These are phyloP conservation scores for Nothobranchius kuhntae DNA, from an alignment of 2,113 vertebrate genomes.

Conservation along the genomic window DNA sequence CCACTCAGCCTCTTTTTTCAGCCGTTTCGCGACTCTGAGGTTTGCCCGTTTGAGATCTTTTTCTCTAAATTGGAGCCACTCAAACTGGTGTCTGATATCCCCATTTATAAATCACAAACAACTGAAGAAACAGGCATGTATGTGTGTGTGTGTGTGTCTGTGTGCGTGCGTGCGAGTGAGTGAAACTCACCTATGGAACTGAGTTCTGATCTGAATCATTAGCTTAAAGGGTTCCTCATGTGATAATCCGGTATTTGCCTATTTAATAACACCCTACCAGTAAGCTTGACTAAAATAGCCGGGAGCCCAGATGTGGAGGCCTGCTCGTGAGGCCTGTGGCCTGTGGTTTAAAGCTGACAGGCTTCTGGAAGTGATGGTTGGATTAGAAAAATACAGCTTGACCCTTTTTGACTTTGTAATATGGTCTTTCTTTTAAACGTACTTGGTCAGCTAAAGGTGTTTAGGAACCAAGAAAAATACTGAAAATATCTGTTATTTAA, in stretches of 20 bases:
- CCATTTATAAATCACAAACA: neutral
- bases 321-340: slow-evolving; percentile 49
- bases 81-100: neutral
- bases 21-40: slow-evolving; percentile 23
- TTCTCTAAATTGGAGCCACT: neutral
- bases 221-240: slow-evolving; percentile 24
- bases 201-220: neutral
- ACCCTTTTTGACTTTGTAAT: slow-evolving; percentile 39
- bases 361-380: slow-evolving; percentile 42
- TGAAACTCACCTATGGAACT: too few species aligned
- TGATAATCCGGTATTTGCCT: slow-evolving; percentile 8
- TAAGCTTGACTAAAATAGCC: slow-evolving; percentile 45
- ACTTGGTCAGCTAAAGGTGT: slow-evolving; percentile 16
- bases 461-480: slow-evolving; percentile 1
- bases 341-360: slow-evolving; percentile 64
- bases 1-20: slow-evolving; percentile 28
- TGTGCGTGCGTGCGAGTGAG: too few species aligned
- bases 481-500: too few species aligned
- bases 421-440: slow-evolving; percentile 10
- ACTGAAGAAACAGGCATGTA: neutral
- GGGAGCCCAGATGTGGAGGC: slow-evolving; percentile 59
- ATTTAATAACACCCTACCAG: slow-evolving; percentile 60
- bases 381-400: slow-evolving; percentile 55
- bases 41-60: neutral
- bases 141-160: too few species aligned